Percentiles rank a stretch among this genome's conserved stretches.
phyloP scores from a whole-genome alignment of 2,888 invertebrate genomes.

The Drepana falcataria region DNA sequence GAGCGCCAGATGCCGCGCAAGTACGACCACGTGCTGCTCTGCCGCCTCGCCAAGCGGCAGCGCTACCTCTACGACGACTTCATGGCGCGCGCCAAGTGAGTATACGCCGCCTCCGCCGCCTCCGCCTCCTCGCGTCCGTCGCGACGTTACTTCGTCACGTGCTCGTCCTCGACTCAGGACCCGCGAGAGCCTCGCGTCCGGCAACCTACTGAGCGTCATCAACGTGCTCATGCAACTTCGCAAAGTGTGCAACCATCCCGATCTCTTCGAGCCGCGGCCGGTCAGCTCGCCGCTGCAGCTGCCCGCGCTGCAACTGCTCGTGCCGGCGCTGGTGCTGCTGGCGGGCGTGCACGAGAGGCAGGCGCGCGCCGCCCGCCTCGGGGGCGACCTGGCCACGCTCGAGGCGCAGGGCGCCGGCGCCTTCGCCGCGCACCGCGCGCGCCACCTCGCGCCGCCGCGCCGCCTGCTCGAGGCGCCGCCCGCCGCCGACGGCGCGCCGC shows the following conservation, averaged over 20 bases:
- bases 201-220: slow-evolving; percentile 96
- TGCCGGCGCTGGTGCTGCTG: slow-evolving; percentile 86
- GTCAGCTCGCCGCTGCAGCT: slow-evolving; percentile 96
- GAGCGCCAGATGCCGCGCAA: slow-evolving; percentile 98
- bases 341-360: slow-evolving; percentile 66
- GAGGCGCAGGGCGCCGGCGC: slow-evolving; percentile 86
- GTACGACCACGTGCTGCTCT: slow-evolving; percentile 96
- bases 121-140: neutral
- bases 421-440: slow-evolving; percentile 90
- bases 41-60: slow-evolving; percentile 96
- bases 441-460: slow-evolving; percentile 84
- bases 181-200: slow-evolving; percentile 93
- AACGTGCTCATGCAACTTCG: slow-evolving; percentile 98
- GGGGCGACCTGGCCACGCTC: slow-evolving; percentile 81
- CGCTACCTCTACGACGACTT: slow-evolving; percentile 99
- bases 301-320: slow-evolving; percentile 84
- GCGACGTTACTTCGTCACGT: too few species aligned
- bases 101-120: slow-evolving; percentile 14
- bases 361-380: slow-evolving; percentile 85
- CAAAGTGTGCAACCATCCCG: slow-evolving; percentile 99
- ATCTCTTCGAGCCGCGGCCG: slow-evolving; percentile 97
- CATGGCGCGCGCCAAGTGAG: slow-evolving; percentile 96
- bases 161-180: slow-evolving; percentile 81
- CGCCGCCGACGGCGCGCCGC: slow-evolving; percentile 81
- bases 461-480: slow-evolving; percentile 66